Evolutionary conservation across 1,140 invertebrate species (phyloP).

Genomic region (Drosophila ananassae): DNA sequence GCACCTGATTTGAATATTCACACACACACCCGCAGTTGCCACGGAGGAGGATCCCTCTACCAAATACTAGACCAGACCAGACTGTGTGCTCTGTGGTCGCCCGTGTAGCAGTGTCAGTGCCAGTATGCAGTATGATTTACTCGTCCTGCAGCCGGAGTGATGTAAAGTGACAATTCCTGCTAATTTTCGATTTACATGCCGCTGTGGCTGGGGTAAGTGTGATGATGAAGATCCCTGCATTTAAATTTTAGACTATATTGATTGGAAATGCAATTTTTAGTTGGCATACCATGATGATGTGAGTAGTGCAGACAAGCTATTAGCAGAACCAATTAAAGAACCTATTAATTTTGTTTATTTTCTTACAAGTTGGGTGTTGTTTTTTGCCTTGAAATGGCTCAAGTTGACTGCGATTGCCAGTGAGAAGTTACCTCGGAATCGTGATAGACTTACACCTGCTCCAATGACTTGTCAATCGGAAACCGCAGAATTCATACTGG

Average conservation of each 20-base stretch:
- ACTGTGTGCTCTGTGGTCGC: conserved; percentile 9
- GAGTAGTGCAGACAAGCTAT: not conserved
- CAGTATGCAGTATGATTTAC: conserved; percentile 59
- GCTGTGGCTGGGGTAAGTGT: conserved; percentile 65
- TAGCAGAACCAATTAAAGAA: not conserved
- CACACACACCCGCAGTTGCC: conserved; percentile 8
- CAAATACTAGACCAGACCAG: conserved; percentile 44
- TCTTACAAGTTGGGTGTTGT: not conserved
- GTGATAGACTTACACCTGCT: conserved; percentile 60
- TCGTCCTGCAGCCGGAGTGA: conserved; percentile 55
- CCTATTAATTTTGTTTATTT: not conserved
- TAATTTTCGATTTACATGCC: conserved; percentile 80
- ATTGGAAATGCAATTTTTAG: conserved; percentile 3
- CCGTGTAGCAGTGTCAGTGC: not conserved
- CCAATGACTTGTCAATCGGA: conserved; percentile 51
- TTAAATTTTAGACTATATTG: conserved; percentile 26
- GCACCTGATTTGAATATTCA: conserved; percentile 74
- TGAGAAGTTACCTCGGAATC: conserved; percentile 5
- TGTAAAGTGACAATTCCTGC: conserved; percentile 73
- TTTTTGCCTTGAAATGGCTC: not conserved
- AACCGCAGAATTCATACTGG: conserved; percentile 51
- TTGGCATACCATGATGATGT: no score
- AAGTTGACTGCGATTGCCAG: not conserved
- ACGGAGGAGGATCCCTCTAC: conserved; percentile 2
- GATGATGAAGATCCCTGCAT: conserved; percentile 9